Evolutionary conservation across 2,113 vertebrate genomes (phyloP), one percentile per base, ranked within the genome.

Genomic region (Tychaedon coryphoeus): DNA sequence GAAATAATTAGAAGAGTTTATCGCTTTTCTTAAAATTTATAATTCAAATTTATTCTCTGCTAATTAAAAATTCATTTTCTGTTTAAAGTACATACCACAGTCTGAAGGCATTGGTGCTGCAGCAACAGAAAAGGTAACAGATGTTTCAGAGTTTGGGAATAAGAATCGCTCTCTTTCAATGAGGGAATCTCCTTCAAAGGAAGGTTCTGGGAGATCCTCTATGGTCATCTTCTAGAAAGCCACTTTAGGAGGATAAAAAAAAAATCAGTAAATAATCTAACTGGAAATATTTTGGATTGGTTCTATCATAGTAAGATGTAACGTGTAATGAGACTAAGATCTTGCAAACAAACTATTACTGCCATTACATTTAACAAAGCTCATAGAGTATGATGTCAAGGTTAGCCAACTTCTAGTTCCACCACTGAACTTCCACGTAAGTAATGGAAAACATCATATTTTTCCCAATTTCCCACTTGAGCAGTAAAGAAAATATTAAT

Each of bases 51-150:
- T 76, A 56, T 54, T 82, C 11, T 61, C 50, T 88, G 47, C 17
- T 51, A 40, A 75, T 34, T 22, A 61, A 22, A 89, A 85, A 61
- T 31, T 56, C 1, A 38, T 43, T 34, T 95, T 65, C 40, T 66
- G 13, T 50, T 80, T 48, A 14, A 84, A 57, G 34, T 50, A 97
- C 99, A 87, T 98, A 99, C 99, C 99, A 34, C 98, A 99, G 96
- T 99, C 99, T 23, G 97, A 98, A 97, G 99, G 99, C 99, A 99
- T 99, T 36, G 99, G 99, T 91, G 98, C 99, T 56, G 99, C 99
- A 67, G 99, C 98, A 96, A 99, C 98, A 89, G 98, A 99, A 97
- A 99, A 99, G 77, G 98, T 98, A 57, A 99, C 97, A 1, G 98
- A 97, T 9, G 97, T 96, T 57, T 98, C 97, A 24, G 97, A 96